Base-by-base conservation (phyloP, 1,140 invertebrate species). In the Helicoverpa armigera region DNA sequence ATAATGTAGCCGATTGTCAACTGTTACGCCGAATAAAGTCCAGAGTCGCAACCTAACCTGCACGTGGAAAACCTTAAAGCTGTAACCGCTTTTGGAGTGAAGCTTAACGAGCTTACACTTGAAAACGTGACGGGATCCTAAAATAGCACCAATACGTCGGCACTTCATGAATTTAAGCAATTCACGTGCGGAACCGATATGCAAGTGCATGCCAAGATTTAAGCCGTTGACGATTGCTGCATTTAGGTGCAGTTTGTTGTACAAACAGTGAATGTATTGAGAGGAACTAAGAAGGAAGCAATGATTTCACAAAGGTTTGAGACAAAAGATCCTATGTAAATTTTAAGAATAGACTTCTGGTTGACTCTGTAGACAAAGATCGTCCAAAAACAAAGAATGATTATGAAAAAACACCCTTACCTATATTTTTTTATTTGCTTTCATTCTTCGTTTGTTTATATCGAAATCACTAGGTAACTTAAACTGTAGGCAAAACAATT, bases 151-250 rank as follows among this genome's bases (percentile, higher is more conserved):
- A 72, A 31, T 53, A 53, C 18, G 23, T 72, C 50, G 35, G 13
- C 50, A 53, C 50, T 54, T 53, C 1, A n/a, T 50, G 50, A 2
- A 31, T 35, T 35, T 5, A 43, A 43, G 35, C 35, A 43, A 43
- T 54, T 72, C 69, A 72, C 69, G 69, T 72, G 69, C 69, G 5
- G 13, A 72, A 72, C 50, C 12, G 29, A 29, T 31, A 72, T 48
- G 13, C 23, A 10, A 31, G 5, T 23, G 18, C 7, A 16, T 72
- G 69, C 69, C 69, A 72, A 72, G 9, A 18, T 13, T 50, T 12
- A 69, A 11, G 35, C 14, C 63, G 10, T 43, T 65, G n/a, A 35
- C 3, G 13, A 12, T n/a, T 14, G 35, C 31, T 43, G 31, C 7
- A 3, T 65, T 43, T 43, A 7, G 35, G 1, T 43, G 35, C 35